phyloP scores from a whole-genome alignment of 2,888 invertebrate species.

The Lamproptera curius region DNA sequence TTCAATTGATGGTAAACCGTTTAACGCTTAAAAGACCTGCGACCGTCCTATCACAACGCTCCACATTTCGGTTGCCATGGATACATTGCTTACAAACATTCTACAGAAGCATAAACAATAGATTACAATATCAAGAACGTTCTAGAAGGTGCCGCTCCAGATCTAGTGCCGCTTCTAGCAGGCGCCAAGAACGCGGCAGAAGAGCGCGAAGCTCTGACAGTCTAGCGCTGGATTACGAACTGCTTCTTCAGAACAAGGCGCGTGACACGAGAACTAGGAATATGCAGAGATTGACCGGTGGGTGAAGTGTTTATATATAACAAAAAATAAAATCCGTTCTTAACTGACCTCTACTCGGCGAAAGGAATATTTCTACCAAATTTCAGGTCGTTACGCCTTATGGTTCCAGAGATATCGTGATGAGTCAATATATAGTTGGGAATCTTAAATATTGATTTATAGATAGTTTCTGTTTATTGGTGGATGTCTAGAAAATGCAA shows the following conservation, averaged over 20 bases:
- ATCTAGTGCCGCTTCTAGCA: slow-evolving; percentile 36
- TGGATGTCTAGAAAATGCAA: too few relatives aligned
- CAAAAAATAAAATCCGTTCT: too few relatives aligned
- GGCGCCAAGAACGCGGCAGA: slow-evolving; percentile 48
- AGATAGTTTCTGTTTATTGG: too few relatives aligned
- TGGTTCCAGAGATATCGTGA: too few relatives aligned
- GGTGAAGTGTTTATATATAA: not conserved
- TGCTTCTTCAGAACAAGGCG: slow-evolving; percentile 77
- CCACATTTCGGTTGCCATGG: not conserved
- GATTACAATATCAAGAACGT: not conserved
- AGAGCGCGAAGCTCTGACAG: slow-evolving; percentile 77
- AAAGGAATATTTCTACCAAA: too few relatives aligned
- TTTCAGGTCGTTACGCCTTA: too few relatives aligned
- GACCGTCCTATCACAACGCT: not conserved
- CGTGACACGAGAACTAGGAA: slow-evolving; percentile 50
- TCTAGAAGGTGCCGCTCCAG: slow-evolving; percentile 25
- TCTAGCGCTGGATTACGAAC: slow-evolving; percentile 86
- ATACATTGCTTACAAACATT: not conserved
- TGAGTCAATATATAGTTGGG: too few relatives aligned
- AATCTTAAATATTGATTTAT: too few relatives aligned
- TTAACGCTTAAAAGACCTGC: not conserved
- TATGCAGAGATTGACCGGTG: slow-evolving; percentile 71
- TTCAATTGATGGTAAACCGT: too few relatives aligned
- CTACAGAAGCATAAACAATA: not conserved
- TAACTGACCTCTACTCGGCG: too few relatives aligned